Evolutionary conservation across 2,113 vertebrate species (phyloP), one percentile per base, ranked within the genome.

Genomic region (Chaenocephalus aceratus): DNA sequence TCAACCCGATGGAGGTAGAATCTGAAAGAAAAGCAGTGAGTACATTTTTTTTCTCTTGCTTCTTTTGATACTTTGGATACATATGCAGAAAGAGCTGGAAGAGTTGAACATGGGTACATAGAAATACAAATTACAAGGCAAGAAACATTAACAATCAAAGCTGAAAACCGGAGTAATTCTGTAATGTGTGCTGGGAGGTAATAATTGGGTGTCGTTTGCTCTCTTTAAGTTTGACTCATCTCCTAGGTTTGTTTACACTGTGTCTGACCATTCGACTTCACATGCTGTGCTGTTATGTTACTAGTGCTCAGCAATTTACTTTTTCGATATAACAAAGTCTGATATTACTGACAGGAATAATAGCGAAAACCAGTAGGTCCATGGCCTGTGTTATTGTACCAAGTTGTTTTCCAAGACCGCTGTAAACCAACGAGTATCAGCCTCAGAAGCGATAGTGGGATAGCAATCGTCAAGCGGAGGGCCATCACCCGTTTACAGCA

Each of bases 191-290:
- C 7, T 23, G 52, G 10, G 3, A 7, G 36, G 36, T 4, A 41
- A 41, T 7, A 41, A 41, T 41, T 41, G 36, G 36, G 36, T 41
- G 36, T 41, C 1, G 36, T 41, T 41, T 1, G 36, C 36, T 41
- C 51, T 52, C 16, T 52, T 52, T 52, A 16, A 52, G 16, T 18
- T 52, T 5, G 52, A 41, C 7, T 41, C 5, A 41, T 41, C 36
- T 41, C 36, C 36, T 6, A 41, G 36, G 36, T 34, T 34, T 46
- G 65, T 69, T 54, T 34, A 46, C 30, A 68, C 3, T 15, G 4
- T 26, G 6, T 53, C 56, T 45, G 10, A 52, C 61, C 75, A 44
- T 60, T 26, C 44, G 56, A 77, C 64, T 59, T 26, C 45, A 52
- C n/a, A 45, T 30, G 6, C 14, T 2, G 59, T 10, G 34, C 59